These are phyloP conservation scores for Platysteira castanea DNA, from an alignment of 2,113 vertebrate species.

Conservation along the genomic window DNA sequence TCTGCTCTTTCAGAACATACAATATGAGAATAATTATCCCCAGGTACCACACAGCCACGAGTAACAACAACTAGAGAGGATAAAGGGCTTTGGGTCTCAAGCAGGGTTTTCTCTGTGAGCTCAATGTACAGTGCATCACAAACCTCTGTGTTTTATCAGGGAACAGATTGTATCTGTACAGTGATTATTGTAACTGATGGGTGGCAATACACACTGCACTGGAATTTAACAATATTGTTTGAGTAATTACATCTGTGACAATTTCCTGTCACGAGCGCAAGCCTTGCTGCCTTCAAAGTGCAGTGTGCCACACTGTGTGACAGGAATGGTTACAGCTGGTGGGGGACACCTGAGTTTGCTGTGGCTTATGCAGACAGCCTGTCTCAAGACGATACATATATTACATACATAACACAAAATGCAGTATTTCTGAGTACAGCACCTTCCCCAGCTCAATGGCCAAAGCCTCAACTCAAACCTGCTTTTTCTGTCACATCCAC, in stretches of 20 bases:
- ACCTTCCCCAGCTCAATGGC: fast-evolving
- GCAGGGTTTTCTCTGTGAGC: neutral
- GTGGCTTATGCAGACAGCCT: neutral
- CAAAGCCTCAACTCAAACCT: fast-evolving
- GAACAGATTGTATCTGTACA: neutral
- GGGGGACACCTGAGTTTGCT: neutral
- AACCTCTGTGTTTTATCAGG: neutral
- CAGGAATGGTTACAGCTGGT: neutral
- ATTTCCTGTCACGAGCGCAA: neutral
- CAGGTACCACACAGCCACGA: neutral
- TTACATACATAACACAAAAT: neutral
- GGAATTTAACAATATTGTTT: neutral
- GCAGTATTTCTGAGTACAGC: neutral
- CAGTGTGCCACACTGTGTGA: fast-evolving
- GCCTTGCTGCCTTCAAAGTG: neutral
- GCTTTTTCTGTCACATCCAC: neutral
- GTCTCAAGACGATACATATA: neutral
- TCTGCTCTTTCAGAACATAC: neutral
- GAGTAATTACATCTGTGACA: neutral
- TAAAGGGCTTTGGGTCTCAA: neutral
- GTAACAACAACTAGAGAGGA: neutral
- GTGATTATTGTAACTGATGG: neutral
- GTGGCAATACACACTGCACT: neutral
- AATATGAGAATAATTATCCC: neutral
- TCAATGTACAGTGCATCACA: fast-evolving